Conservation (phyloP, 1,140 invertebrate genomes). For the Drosophila pseudoananassae region DNA sequence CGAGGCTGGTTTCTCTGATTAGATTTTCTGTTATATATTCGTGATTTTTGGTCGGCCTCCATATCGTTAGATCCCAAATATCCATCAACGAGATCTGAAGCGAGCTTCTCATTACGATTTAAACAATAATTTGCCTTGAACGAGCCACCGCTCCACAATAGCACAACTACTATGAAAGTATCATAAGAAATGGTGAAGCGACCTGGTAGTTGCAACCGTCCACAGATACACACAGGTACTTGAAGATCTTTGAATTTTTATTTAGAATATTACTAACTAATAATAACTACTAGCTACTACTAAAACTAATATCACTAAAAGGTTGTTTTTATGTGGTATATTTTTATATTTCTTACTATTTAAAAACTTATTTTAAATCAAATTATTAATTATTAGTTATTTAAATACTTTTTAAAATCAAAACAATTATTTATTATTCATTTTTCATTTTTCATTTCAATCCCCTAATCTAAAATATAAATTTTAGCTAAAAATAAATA, state of each 20-base stretch:
- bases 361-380: too few species aligned
- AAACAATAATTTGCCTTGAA: constrained; percentile 69
- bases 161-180: constrained; percentile 13
- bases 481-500: too few species aligned
- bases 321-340: too few species aligned
- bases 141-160: constrained; percentile 48
- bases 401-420: too few species aligned
- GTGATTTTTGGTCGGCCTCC: constrained; percentile 18
- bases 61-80: constrained; percentile 41
- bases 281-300: too few species aligned
- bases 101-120: constrained; percentile 38
- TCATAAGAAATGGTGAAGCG: background rate
- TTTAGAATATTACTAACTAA: too few species aligned
- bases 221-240: background rate
- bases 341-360: too few species aligned
- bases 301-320: too few species aligned
- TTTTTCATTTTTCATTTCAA: too few species aligned
- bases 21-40: constrained; percentile 37
- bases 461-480: too few species aligned
- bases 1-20: constrained; percentile 55
- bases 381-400: too few species aligned
- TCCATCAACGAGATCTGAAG: constrained; percentile 23
- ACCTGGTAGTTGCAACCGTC: background rate
- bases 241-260: background rate
- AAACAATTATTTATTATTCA: too few species aligned